phyloP scores from a whole-genome alignment of 2,888 invertebrate species.

The Cephus runcator region DNA sequence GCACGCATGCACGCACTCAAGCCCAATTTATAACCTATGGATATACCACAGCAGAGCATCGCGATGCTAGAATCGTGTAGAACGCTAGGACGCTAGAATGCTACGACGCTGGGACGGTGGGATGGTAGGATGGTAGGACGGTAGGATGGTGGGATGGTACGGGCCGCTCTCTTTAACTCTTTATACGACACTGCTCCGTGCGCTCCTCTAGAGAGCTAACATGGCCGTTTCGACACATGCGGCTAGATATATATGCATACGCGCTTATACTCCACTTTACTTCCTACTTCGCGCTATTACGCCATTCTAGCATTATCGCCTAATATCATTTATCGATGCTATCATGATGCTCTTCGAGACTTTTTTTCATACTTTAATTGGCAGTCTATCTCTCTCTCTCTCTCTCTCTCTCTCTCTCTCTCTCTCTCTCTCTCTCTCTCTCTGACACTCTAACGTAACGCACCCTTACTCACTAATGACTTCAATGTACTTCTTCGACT shows the following conservation, averaged over 20 bases:
- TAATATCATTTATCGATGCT: background rate
- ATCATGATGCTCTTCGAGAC: background rate
- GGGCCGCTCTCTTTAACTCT: background rate
- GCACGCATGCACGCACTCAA: background rate
- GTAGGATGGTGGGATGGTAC: background rate
- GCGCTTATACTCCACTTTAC: slow-evolving; percentile 20
- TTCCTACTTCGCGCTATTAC: slow-evolving; percentile 9
- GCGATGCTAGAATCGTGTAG: background rate
- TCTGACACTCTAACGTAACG: background rate
- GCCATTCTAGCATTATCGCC: background rate
- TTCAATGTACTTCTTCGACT: background rate
- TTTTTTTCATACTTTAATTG: background rate
- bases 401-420: slow-evolving; percentile 3
- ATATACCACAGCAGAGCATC: background rate
- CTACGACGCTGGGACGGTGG: background rate
- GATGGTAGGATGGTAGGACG: background rate
- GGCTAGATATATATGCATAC: slow-evolving; percentile 36
- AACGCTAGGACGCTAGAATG: background rate
- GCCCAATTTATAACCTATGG: background rate
- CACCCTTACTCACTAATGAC: background rate
- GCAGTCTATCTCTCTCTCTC: slow-evolving; percentile 6
- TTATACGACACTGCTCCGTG: slow-evolving; percentile 4
- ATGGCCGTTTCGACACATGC: slow-evolving; percentile 38
- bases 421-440: background rate
- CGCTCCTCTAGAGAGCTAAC: slow-evolving; percentile 27